These are phyloP conservation scores for Cheilosia impressa DNA, from an alignment of 2,888 invertebrate species.

Conservation along the genomic window DNA sequence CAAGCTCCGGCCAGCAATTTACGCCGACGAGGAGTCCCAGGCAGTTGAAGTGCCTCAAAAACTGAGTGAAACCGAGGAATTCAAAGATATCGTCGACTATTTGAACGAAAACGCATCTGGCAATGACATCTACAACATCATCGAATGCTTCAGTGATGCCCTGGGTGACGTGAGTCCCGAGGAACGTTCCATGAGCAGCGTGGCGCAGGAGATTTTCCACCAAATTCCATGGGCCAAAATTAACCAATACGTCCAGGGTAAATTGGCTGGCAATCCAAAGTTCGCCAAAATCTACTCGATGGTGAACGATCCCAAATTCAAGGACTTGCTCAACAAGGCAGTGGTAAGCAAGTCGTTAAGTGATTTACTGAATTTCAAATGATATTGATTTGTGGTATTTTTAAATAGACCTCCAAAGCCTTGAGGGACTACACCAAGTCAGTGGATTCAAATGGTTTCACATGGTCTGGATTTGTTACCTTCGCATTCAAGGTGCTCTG, in stretches of 20 bases:
- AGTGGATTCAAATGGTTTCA: slow-evolving; percentile 51
- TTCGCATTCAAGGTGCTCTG: slow-evolving; percentile 63
- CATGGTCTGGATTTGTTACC: slow-evolving; percentile 48
- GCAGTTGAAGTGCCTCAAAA: not conserved
- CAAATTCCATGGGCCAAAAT: slow-evolving; percentile 63
- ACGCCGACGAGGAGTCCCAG: slow-evolving; percentile 7
- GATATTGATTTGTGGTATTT: not conserved
- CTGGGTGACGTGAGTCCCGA: slow-evolving; percentile 31
- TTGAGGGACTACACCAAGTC: slow-evolving; percentile 46
- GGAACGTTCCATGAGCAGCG: slow-evolving; percentile 34
- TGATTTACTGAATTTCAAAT: not conserved
- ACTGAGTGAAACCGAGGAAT: slow-evolving; percentile 52
- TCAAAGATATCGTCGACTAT: slow-evolving; percentile 48
- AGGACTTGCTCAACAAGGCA: slow-evolving; percentile 41
- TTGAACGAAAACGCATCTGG: slow-evolving; percentile 64
- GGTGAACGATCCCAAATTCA: slow-evolving; percentile 57
- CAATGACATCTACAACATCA: slow-evolving; percentile 44
- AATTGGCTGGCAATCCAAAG: slow-evolving; percentile 36
- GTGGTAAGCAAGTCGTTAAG: slow-evolving; percentile 41
- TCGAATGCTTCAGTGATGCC: slow-evolving; percentile 50
- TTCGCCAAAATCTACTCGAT: slow-evolving; percentile 50
- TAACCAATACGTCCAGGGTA: slow-evolving; percentile 36
- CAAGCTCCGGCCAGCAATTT: slow-evolving; percentile 17
- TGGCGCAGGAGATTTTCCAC: slow-evolving; percentile 30
- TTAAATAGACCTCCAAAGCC: slow-evolving; percentile 34